Conservation (phyloP, 2,797 vertebrate genomes). For the Triplophysa bombifrons region DNA sequence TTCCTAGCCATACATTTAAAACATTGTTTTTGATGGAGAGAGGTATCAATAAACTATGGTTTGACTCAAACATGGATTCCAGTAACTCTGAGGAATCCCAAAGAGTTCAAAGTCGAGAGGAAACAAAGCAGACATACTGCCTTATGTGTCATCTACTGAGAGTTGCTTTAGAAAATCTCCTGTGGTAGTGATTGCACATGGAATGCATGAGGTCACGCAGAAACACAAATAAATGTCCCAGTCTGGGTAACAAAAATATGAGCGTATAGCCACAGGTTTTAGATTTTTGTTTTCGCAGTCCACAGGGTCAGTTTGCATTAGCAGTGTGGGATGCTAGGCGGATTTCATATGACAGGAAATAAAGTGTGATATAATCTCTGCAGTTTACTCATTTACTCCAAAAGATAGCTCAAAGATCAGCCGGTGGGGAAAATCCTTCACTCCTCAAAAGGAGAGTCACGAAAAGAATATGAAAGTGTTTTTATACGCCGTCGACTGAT, state of each 20-base stretch:
- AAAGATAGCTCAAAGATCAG: background rate
- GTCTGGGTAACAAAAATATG: background rate
- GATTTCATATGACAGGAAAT: slow-evolving; percentile 14
- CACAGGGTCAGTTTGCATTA: background rate
- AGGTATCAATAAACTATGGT: background rate
- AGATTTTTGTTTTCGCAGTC: background rate
- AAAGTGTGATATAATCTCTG: background rate
- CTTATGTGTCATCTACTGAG: background rate
- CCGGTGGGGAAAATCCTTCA: background rate
- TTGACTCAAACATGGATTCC: background rate
- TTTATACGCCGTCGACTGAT: background rate
- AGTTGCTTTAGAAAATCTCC: background rate
- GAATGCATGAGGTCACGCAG: slow-evolving; percentile 2
- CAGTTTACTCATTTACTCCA: background rate
- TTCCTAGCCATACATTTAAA: no score
- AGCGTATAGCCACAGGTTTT: background rate
- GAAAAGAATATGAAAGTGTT: background rate
- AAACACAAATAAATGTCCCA: background rate
- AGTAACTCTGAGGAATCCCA: background rate
- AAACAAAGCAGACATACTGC: background rate
- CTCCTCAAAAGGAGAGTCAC: background rate
- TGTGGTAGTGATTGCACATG: background rate
- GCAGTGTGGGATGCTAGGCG: background rate
- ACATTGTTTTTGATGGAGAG: no score
- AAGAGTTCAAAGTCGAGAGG: background rate